Conservation (phyloP, 2,113 vertebrate species). For the Mastomys natalensis region DNA sequence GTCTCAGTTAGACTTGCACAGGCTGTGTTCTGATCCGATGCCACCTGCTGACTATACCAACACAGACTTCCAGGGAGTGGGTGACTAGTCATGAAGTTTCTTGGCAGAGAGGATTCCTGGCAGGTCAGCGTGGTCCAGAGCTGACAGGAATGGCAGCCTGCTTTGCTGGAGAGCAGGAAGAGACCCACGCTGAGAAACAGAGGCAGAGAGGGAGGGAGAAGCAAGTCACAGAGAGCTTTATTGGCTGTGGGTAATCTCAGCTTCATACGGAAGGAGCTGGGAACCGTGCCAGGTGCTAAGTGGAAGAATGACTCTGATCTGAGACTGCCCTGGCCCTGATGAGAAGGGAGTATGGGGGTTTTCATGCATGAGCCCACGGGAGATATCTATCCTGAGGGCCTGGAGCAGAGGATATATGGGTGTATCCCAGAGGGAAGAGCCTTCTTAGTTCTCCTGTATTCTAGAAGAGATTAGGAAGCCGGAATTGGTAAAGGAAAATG, state of each 20-base stretch:
- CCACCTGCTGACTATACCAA: neutral
- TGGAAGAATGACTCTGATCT: too few species aligned
- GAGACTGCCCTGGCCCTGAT: neutral
- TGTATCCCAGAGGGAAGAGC: neutral
- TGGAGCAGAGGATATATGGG: neutral
- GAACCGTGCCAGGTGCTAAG: neutral
- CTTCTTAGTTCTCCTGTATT: neutral
- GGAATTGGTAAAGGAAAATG: neutral
- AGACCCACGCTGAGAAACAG: neutral
- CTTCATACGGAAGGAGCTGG: neutral
- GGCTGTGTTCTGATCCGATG: neutral
- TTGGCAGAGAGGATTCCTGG: neutral
- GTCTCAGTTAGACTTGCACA: neutral
- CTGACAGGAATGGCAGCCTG: neutral
- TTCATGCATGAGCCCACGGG: neutral
- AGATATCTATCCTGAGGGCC: too few species aligned
- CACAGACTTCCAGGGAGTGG: neutral
- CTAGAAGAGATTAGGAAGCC: neutral
- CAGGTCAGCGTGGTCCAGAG: neutral
- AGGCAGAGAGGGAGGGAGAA: accelerated
- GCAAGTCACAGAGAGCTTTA: accelerated
- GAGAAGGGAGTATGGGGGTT: neutral
- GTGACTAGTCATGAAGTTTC: neutral
- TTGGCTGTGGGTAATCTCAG: neutral
- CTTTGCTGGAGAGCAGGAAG: neutral